phyloP scores from a whole-genome alignment of 2,113 vertebrate genomes.

The Felis chaus region DNA sequence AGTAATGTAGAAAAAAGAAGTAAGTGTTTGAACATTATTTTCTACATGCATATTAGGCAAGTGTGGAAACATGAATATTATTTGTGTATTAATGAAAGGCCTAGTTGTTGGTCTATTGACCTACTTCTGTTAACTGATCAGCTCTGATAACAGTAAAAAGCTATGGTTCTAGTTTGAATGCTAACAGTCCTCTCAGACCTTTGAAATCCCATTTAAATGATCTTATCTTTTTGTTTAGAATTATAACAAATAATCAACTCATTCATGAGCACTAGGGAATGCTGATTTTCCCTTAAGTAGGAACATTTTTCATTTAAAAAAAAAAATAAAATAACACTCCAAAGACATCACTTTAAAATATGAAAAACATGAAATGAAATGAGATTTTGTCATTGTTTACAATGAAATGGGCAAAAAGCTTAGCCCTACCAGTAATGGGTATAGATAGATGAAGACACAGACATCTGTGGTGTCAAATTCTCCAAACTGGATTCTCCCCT shows the following conservation, averaged over 20 bases:
- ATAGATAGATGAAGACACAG: neutral
- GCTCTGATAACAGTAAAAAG: neutral
- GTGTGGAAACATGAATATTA: neutral
- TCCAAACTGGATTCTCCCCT: neutral
- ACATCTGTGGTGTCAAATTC: neutral
- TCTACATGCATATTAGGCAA: neutral
- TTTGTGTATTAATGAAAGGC: neutral
- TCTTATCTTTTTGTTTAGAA: neutral
- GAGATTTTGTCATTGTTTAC: neutral
- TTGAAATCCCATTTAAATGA: neutral
- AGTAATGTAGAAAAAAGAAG: neutral
- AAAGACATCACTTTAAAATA: neutral
- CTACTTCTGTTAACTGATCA: conserved; percentile 21
- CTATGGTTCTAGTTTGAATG: neutral
- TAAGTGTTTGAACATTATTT: neutral
- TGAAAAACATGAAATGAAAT: neutral
- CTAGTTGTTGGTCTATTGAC: neutral
- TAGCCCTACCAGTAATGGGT: neutral
- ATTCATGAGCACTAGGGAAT: neutral
- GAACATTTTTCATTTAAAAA: neutral
- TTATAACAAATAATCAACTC: neutral
- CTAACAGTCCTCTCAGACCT: neutral
- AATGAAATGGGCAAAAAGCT: neutral
- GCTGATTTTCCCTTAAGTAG: neutral
- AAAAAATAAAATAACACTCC: neutral